Conservation (phyloP, 2,113 vertebrate species). For the Otis tarda region DNA sequence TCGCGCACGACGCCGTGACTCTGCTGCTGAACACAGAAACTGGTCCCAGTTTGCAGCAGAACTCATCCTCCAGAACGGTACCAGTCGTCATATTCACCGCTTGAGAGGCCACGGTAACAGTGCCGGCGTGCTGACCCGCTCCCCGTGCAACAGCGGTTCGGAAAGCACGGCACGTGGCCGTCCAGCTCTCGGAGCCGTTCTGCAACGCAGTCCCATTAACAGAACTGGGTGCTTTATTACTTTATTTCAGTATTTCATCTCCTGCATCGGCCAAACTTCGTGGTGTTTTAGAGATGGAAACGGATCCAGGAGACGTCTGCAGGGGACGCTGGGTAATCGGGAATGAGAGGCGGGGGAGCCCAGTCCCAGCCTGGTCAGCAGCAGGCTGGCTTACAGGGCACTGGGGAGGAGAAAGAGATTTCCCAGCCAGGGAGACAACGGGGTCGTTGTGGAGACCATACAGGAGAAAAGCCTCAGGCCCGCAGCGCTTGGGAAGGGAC, state of each 20-base stretch:
- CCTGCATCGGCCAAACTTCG: not conserved
- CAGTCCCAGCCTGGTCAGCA: not conserved
- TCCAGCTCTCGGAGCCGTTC: not conserved
- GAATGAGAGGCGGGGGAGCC: not conserved
- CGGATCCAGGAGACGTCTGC: not conserved
- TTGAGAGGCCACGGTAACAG: not conserved
- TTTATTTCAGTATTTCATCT: not conserved
- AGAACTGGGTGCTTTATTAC: not conserved
- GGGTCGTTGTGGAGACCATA: not conserved
- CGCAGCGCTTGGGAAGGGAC: not conserved
- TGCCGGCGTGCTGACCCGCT: not conserved
- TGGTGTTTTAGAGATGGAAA: not conserved
- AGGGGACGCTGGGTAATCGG: not conserved
- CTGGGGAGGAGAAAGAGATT: not conserved
- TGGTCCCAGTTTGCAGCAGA: not conserved
- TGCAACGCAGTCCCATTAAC: not conserved
- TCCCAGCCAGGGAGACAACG: not conserved
- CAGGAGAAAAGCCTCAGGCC: not conserved
- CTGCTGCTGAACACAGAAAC: not conserved
- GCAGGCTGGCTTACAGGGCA: not conserved
- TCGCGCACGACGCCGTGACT: accelerated
- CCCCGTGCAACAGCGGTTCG: not conserved
- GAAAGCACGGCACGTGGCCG: accelerated
- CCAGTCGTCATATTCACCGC: not conserved
- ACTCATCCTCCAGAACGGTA: not conserved